A percentile compares a stretch with the other conserved stretches of the same genome.
Evolutionary conservation across 2,888 invertebrate species (phyloP).

Genomic region (Poecilobothrus nobilitatus): DNA sequence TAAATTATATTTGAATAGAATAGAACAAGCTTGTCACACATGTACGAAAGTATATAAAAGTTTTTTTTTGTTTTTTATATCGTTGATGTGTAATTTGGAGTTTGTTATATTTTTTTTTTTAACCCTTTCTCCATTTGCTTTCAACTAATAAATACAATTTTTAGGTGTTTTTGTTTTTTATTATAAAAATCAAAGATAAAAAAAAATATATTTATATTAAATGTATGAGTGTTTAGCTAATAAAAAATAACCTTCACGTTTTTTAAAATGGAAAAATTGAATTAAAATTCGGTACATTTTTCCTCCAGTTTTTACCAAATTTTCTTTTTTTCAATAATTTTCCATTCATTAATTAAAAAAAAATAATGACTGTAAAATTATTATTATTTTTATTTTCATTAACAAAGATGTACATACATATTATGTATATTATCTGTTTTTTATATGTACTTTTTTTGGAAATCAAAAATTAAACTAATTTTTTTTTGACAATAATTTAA

Average conservation of each 20-base stretch:
- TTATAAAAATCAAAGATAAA: no score
- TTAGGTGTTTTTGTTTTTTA: no score
- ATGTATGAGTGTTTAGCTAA: not conserved
- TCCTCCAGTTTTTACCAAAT: not conserved
- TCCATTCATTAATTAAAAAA: not conserved
- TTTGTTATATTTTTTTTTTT: not conserved
- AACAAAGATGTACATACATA: no score
- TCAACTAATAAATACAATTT: no score
- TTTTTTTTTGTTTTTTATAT: not conserved
- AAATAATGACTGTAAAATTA: not conserved
- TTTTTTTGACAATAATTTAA: not conserved
- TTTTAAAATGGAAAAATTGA: constrained; percentile 9
- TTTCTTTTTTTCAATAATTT: not conserved
- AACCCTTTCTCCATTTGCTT: not conserved
- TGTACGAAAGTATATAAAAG: not conserved
- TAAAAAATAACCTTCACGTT: constrained; percentile 10
- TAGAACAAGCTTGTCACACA: not conserved
- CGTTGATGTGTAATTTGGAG: not conserved
- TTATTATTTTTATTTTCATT: not conserved
- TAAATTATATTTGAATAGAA: no score
- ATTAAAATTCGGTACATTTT: constrained; percentile 8
- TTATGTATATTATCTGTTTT: no score
- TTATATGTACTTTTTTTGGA: no score
- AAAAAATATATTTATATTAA: no score
- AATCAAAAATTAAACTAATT: no score